phyloP scores from a whole-genome alignment of 2,888 invertebrate species.

The Halocaridina rubra region DNA sequence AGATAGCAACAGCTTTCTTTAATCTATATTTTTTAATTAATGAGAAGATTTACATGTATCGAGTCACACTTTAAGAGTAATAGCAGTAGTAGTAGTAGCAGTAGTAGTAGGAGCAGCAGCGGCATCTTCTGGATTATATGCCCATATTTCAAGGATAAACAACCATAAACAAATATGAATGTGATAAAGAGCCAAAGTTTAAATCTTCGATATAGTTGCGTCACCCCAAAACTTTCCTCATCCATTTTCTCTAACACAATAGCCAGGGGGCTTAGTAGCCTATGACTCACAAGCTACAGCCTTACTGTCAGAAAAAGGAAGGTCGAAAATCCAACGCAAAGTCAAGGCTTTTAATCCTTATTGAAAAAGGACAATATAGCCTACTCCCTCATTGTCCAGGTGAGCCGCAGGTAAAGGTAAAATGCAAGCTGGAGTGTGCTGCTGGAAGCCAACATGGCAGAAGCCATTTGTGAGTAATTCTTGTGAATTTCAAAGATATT shows the following conservation, averaged over 20 bases:
- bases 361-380: not conserved
- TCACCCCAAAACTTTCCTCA: not conserved
- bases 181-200: no score
- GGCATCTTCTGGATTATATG: no score
- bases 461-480: no score
- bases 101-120: no score
- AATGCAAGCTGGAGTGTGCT: constrained; percentile 45
- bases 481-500: no score
- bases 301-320: not conserved
- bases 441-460: no score
- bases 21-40: not conserved
- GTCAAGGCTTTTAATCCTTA: constrained; percentile 10
- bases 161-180: no score
- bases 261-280: constrained; percentile 10
- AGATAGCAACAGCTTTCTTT: no score
- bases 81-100: no score
- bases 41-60: not conserved
- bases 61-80: no score
- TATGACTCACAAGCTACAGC: not conserved
- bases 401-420: constrained; percentile 50
- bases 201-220: not conserved
- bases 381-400: constrained; percentile 28
- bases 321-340: constrained; percentile 15
- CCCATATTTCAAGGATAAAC: no score
- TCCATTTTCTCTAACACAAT: constrained; percentile 27